phyloP scores from a whole-genome alignment of 2,888 invertebrate genomes.

The Podabrus alpinus region DNA sequence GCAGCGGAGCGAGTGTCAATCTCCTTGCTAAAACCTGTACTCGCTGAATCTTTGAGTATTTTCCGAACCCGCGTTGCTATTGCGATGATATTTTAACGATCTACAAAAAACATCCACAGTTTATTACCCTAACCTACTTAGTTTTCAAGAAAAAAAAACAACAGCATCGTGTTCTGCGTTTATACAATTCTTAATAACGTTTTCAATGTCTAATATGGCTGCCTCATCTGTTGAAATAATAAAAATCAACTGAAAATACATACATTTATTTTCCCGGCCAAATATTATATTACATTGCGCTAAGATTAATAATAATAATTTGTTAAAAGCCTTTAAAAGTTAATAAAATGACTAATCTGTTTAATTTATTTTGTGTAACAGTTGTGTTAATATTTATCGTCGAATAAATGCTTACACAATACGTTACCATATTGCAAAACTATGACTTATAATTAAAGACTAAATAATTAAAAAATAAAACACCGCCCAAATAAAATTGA shows the following conservation, averaged over 20 bases:
- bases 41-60: no score
- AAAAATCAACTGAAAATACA: not conserved
- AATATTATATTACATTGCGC: not conserved
- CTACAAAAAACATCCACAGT: no score
- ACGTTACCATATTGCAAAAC: not conserved
- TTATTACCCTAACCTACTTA: no score
- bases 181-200: no score
- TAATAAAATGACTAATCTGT: not conserved
- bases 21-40: no score
- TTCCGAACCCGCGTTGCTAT: no score
- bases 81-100: no score
- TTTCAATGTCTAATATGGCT: no score
- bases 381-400: not conserved
- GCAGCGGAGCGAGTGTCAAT: no score
- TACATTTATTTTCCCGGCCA: conserved; percentile 4
- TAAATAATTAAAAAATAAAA: not conserved
- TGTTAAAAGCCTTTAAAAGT: not conserved
- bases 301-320: not conserved
- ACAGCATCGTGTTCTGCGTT: no score
- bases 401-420: not conserved
- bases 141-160: no score
- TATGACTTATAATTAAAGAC: not conserved
- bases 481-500: not conserved
- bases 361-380: not conserved
- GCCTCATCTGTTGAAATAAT: no score